These are phyloP conservation scores for Neosilurus mollespiculum DNA, from an alignment of 2,797 vertebrate genomes.

Conservation along the genomic window DNA sequence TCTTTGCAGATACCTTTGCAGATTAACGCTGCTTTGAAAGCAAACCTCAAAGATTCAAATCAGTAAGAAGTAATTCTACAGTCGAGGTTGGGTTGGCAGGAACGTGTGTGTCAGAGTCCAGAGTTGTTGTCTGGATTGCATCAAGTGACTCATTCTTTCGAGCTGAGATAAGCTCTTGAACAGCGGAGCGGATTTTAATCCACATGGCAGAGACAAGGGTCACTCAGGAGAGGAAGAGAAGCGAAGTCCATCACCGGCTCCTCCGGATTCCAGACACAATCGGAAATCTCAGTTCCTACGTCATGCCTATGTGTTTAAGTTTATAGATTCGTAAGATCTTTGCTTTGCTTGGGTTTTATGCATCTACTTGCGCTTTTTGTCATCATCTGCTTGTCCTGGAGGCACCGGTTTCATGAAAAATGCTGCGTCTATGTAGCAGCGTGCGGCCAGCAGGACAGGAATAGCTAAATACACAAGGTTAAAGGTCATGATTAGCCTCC, in stretches of 20 bases:
- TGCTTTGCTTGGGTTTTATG: constrained; percentile 11
- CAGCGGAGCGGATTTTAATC: constrained; percentile 4
- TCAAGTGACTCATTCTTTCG: constrained; percentile 34
- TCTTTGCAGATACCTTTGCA: constrained; percentile 14
- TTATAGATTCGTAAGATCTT: constrained; percentile 23
- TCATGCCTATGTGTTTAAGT: not conserved
- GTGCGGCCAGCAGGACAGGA: constrained; percentile 79
- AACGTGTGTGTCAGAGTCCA: constrained; percentile 48
- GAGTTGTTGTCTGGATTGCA: constrained; percentile 40
- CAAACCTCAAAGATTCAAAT: constrained; percentile 4
- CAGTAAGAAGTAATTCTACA: constrained; percentile 33
- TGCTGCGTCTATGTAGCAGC: constrained; percentile 74
- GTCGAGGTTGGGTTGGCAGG: constrained; percentile 22
- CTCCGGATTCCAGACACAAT: constrained; percentile 1
- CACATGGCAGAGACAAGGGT: constrained; percentile 24
- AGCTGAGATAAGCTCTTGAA: constrained; percentile 38
- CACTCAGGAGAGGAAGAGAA: not conserved
- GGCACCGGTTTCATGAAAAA: constrained; percentile 75
- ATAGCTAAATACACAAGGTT: constrained; percentile 75
- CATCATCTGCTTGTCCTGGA: constrained; percentile 46
- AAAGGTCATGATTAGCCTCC: constrained; percentile 73
- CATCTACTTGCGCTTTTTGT: constrained; percentile 77
- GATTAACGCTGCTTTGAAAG: constrained; percentile 12
- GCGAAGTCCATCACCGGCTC: not conserved
- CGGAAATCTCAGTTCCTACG: not conserved